These are phyloP conservation scores for Origma solitaria DNA, from an alignment of 2,113 vertebrate species.

Conservation along the genomic window DNA sequence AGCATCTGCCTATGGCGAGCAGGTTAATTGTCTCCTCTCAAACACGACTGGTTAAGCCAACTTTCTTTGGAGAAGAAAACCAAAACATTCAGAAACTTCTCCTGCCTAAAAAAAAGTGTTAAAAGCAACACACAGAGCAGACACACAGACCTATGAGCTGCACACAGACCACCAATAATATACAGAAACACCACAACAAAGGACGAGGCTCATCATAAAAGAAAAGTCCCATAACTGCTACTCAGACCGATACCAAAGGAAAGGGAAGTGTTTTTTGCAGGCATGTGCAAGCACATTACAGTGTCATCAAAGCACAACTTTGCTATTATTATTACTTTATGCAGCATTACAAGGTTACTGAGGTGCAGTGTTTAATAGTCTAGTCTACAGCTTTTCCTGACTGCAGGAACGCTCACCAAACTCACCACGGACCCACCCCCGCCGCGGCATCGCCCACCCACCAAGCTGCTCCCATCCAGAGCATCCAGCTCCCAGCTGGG, in stretches of 20 bases:
- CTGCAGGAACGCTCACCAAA: constrained; percentile 76
- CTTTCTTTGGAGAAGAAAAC: constrained; percentile 23
- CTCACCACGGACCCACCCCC: background rate
- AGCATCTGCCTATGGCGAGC: background rate
- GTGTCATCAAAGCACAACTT: constrained; percentile 80
- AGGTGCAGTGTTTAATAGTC: constrained; percentile 86
- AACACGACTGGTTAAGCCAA: constrained; percentile 10
- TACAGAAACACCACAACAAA: constrained; percentile 51
- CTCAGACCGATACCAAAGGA: constrained; percentile 74
- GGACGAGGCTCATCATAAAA: constrained; percentile 56
- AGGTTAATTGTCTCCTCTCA: background rate
- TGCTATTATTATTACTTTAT: constrained; percentile 84
- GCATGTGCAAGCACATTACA: constrained; percentile 81
- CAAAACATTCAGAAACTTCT: background rate
- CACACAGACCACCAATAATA: constrained; percentile 64
- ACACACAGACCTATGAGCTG: constrained; percentile 40
- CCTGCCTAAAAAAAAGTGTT: background rate
- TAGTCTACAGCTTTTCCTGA: constrained; percentile 64
- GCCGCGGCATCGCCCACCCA: background rate
- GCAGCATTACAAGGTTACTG: constrained; percentile 93
- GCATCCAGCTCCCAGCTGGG: background rate
- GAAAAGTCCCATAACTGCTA: constrained; percentile 72
- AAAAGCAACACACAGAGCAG: constrained; percentile 50
- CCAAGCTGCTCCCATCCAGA: background rate
- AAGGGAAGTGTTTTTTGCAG: constrained; percentile 74